These are phyloP conservation scores for Platyscapa corneri DNA, from an alignment of 1,140 invertebrate genomes.

Conservation along the genomic window DNA sequence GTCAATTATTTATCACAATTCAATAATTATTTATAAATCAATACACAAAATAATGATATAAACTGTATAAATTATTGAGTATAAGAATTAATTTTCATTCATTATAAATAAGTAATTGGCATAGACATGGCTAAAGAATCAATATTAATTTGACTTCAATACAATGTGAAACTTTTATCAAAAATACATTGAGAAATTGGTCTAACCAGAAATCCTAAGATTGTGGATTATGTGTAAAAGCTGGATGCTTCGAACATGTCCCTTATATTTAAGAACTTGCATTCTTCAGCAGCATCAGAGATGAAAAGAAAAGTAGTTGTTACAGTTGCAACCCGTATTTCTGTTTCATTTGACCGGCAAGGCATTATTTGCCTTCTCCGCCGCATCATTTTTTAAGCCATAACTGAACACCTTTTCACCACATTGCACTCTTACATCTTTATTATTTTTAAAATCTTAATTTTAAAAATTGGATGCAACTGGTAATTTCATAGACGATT, in stretches of 20 bases:
- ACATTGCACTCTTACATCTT: not conserved
- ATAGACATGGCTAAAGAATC: not conserved
- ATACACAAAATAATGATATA: no score
- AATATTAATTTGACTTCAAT: not conserved
- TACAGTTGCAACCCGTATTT: not conserved
- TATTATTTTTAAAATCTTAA: no score
- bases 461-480: no score
- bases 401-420: not conserved
- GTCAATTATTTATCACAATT: no score
- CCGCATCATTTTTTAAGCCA: constrained; percentile 26
- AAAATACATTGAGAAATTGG: not conserved
- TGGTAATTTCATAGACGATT: no score
- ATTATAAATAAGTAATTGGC: not conserved
- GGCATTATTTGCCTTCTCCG: constrained; percentile 2
- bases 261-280: constrained; percentile 24
- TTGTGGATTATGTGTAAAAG: constrained; percentile 23
- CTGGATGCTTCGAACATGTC: constrained; percentile 15
- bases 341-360: constrained; percentile 8
- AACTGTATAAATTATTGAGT: no score
- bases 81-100: no score
- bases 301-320: not conserved
- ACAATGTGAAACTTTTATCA: not conserved
- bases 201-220: constrained; percentile 32
- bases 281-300: constrained; percentile 35
- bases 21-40: no score